Evolutionary conservation across 2,113 vertebrate genomes (phyloP).

Genomic region (Petroica traversi): DNA sequence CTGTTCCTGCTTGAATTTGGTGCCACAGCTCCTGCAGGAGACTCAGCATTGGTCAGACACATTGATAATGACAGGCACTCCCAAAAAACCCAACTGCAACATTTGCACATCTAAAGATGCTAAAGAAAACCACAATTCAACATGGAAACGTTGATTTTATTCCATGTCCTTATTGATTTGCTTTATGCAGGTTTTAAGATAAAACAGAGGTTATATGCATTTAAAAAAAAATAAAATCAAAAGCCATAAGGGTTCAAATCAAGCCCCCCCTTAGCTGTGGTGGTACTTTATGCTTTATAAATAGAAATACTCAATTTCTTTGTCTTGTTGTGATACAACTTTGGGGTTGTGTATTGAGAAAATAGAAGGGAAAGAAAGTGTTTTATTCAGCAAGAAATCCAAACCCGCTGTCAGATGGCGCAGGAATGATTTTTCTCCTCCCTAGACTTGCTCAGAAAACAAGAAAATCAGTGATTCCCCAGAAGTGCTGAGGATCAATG

Average conservation of each 20-base stretch:
- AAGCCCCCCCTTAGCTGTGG: neutral
- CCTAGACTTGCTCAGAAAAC: neutral
- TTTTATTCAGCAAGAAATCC: neutral
- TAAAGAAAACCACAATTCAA: neutral
- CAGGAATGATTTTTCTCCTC: neutral
- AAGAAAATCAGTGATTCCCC: neutral
- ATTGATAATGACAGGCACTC: neutral
- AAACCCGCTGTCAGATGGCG: neutral
- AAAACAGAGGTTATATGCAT: neutral
- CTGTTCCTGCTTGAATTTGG: neutral
- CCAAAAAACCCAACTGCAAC: too few species aligned
- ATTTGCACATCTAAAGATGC: too few species aligned
- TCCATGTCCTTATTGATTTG: neutral
- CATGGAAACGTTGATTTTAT: neutral
- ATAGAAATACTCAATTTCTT: neutral
- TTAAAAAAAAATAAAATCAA: neutral
- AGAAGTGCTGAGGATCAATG: neutral
- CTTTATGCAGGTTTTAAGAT: neutral
- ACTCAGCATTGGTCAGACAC: neutral
- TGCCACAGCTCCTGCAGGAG: neutral
- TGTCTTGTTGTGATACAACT: neutral
- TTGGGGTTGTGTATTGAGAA: neutral
- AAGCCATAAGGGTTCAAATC: neutral
- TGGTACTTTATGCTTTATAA: neutral
- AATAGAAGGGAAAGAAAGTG: neutral